Evolutionary conservation across 2,888 invertebrate species (phyloP).

Genomic region (Synergus japonicus): DNA sequence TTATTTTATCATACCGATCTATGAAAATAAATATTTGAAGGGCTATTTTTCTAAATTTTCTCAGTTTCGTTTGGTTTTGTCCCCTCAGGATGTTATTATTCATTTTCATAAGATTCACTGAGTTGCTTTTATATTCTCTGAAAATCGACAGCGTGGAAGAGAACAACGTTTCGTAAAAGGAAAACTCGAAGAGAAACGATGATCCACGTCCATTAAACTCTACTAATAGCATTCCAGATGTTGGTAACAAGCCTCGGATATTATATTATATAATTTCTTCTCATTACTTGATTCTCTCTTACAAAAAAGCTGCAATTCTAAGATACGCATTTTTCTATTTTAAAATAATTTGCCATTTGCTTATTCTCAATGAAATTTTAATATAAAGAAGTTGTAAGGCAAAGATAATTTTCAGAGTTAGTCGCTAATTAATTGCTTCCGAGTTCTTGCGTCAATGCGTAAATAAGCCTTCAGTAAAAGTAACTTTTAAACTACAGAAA

Average conservation of each 20-base stretch:
- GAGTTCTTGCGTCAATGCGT: not conserved
- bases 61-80: not conserved
- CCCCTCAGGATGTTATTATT: not conserved
- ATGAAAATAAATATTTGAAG: not conserved
- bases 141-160: conserved; percentile 29
- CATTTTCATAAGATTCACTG: conserved; percentile 20
- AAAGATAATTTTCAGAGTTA: no score
- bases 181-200: conserved; percentile 26
- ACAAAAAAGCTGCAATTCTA: not conserved
- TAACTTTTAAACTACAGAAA: not conserved
- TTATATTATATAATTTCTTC: conserved; percentile 15
- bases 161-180: not conserved
- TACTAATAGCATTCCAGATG: conserved; percentile 39
- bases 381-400: no score
- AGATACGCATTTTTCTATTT: not conserved
- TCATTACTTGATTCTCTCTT: conserved; percentile 17
- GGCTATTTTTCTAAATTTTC: not conserved
- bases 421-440: no score
- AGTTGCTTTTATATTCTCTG: not conserved
- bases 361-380: no score
- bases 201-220: conserved; percentile 24
- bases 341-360: no score
- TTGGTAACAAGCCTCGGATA: not conserved
- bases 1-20: not conserved
- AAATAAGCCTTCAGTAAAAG: not conserved